Evolutionary conservation across 1,140 invertebrate genomes (phyloP), one percentile per base, ranked within the genome.

Genomic region (Cydia pomonella): DNA sequence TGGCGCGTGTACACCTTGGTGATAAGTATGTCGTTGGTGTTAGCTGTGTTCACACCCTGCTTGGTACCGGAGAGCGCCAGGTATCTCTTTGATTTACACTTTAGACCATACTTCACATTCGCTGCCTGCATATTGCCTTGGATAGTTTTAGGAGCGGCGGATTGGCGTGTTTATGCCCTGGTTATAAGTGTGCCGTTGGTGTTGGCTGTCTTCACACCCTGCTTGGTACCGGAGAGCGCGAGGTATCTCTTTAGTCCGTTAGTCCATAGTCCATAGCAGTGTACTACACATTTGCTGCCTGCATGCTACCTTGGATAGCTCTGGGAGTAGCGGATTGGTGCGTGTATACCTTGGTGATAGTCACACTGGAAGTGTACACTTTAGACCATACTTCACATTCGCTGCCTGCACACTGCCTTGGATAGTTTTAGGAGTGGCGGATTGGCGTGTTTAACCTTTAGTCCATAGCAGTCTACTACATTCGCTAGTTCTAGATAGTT

Each of bases 131-230:
- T 47, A 2, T 12, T 47, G 16, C 5, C 12, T 16, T 41, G 38
- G 38, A 47, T 47, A 47, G 44, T 12, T 1, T 16, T 47, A 47
- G 44, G 44, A 47, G 44, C 9, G 9, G 10, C 13, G 13, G 41
- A 97, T 80, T 98, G 97, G 97, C 95, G 95, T 80, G 87, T 95
- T 76, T 95, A 97, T n/a, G n/a, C n/a, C n/a, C n/a, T 5, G 7
- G 94, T 94, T 1, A 97, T 96, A 9, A 96, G 96, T 10, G 94
- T 95, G 1, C 97, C 97, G 1, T 88, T 98, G n/a, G n/a, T n/a
- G n/a, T n/a, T n/a, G n/a, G n/a, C n/a, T n/a, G n/a, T n/a, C n/a
- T 5, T 81, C 97, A 96, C 97, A 0, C 96, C 96, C 0, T 96
- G 95, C 84, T 83, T 97, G 0, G 95, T 98, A 7, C 97, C 97